Base-by-base conservation (phyloP, 2,888 invertebrate species). In the Hipparchia semele region DNA sequence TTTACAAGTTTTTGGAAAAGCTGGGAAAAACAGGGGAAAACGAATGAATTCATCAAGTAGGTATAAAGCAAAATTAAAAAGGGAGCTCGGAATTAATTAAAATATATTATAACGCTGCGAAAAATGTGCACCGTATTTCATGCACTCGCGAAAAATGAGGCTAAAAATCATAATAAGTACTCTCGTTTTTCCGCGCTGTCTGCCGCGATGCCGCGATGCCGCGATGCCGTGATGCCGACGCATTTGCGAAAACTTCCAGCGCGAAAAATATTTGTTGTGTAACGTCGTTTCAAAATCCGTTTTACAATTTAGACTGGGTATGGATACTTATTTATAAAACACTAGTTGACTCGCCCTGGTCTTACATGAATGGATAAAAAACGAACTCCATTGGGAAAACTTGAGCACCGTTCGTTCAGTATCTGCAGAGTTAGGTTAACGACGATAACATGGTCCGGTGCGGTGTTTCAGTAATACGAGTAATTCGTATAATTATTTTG, bases 81-180 rank as follows among this genome's bases (percentile, higher is more conserved):
- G 23, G 13, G 58, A 23, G 58, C 23, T 58, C 23, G 58, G 58
- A 23, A 58, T 58, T 58, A 58, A 58, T 58, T 58, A 58, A 58
- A 23, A 58, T 58, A 58, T 23, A 13, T 7, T 56, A 58, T 58
- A 8, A 23, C 9, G 58, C 23, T 8, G 3, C 23, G 23, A 58
- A 54, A 54, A 58, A 58, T 23, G 13, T 23, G 9, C 58, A 8
- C 58, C 8, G 23, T 8, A 58, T 58, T 58, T 58, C 23, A 58
- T 9, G 13, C 9, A 13, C 58, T 58, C 58, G 58, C 13, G 58
- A 13, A 58, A 56, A 58, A 58, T 58, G 58, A 58, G 58, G 58
- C 58, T 23, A 56, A 56, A 56, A 56, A 13, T 56, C 56, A 56
- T 56, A 56, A 56, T 56, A 56, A 56, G 56, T 13, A 7, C 56